These are phyloP conservation scores for Rostratula benghalensis DNA, from an alignment of 2,113 vertebrate species.

Conservation along the genomic window DNA sequence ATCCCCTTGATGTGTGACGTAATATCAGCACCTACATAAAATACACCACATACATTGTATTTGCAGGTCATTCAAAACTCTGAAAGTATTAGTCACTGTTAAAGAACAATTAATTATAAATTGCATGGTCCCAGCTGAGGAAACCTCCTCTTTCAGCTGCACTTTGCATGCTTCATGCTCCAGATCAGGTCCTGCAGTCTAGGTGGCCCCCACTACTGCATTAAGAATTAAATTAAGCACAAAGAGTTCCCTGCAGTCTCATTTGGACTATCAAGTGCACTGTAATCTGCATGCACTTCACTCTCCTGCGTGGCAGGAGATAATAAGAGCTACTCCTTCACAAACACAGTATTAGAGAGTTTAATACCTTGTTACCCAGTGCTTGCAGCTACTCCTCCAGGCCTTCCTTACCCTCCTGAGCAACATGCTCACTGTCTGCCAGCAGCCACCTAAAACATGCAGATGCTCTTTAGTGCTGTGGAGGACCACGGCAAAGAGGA, in stretches of 20 bases:
- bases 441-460: not conserved
- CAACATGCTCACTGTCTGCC: not conserved
- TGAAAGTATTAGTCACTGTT: not conserved
- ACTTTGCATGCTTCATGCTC: not conserved
- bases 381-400: not conserved
- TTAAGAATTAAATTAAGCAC: constrained; percentile 12
- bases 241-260: not conserved
- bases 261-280: not conserved
- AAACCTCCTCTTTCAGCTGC: not conserved
- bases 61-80: not conserved
- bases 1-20: not conserved
- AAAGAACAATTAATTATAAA: not conserved
- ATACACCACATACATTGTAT: not conserved
- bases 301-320: not conserved
- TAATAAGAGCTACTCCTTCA: not conserved
- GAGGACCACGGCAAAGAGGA: not conserved
- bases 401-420: not conserved
- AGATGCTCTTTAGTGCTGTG: not conserved
- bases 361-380: not conserved
- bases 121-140: not conserved
- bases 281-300: not conserved
- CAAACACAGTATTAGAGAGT: not conserved
- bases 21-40: not conserved
- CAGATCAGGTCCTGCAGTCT: not conserved
- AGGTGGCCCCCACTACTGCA: not conserved